These are phyloP conservation scores for Myripristis murdjan DNA, from an alignment of 2,797 vertebrate genomes.

Conservation along the genomic window DNA sequence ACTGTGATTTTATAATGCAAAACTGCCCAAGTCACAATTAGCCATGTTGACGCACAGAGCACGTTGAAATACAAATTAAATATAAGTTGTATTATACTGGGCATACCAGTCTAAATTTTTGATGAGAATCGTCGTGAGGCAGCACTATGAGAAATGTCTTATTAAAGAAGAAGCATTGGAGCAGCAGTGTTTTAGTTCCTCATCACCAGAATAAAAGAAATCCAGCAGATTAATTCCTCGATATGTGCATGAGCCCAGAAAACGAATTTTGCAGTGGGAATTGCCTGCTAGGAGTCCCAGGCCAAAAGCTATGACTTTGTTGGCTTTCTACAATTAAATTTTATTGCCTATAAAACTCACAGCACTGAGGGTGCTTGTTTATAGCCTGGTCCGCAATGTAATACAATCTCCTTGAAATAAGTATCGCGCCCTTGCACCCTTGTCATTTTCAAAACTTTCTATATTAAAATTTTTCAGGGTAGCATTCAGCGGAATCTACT, in stretches of 20 bases:
- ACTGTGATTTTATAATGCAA: too few species aligned
- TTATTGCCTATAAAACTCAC: slow-evolving; percentile 88
- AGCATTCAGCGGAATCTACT: slow-evolving; percentile 8
- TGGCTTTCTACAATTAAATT: slow-evolving; percentile 95
- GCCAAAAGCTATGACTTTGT: slow-evolving; percentile 93
- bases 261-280: slow-evolving; percentile 87
- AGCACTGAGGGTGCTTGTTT: slow-evolving; percentile 77
- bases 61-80: background rate
- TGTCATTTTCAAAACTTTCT: slow-evolving; percentile 27
- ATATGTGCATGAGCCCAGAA: slow-evolving; percentile 84
- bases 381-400: slow-evolving; percentile 56
- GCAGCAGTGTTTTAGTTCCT: background rate
- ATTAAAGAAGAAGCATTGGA: background rate
- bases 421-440: slow-evolving; percentile 23
- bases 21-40: too few species aligned
- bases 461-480: background rate
- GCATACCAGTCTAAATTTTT: background rate
- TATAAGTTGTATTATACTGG: background rate
- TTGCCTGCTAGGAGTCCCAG: slow-evolving; percentile 85
- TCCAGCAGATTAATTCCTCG: slow-evolving; percentile 85
- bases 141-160: background rate
- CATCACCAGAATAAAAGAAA: slow-evolving; percentile 86
- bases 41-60: too few species aligned
- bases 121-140: background rate
- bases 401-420: slow-evolving; percentile 58